Base-by-base conservation (phyloP, 2,888 invertebrate genomes). In the Heliconius erato region DNA sequence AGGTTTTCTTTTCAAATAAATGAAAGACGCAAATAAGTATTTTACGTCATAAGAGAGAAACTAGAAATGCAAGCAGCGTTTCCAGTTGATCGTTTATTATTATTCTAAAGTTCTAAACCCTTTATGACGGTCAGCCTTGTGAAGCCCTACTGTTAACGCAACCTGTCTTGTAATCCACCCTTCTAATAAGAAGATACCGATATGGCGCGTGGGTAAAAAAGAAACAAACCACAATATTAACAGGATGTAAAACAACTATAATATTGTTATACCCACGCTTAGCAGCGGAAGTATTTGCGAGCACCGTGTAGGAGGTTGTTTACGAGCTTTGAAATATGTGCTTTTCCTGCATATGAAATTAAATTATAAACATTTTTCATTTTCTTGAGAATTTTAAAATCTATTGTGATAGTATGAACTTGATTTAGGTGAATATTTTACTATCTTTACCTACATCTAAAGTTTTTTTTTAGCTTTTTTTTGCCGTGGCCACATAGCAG, bases 61-160 rank as follows among this genome's bases (percentile, higher is more conserved):
- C 71, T 80, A 84, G 76, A 35, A 84, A 79, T 84, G 80, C 79
- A 65, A 40, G 74, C 40, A 80, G 49, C 40, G 35, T 35, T 49
- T 63, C 49, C n/a, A 40, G 11, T 65, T 54, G 19, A 80, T 40
- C 32, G 49, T 44, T 72, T 77, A 81, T 67, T 63, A 5, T 81
- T 76, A 59, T 54, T 76, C 35, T 54, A 54, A 23, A 54, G 19
- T 54, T 54, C 54, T 74, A 74, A 83, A 82, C 84, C 82, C 80
- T 79, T 82, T 78, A 63, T 65, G 78, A 80, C 74, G 68, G 80
- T 68, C 68, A 69, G n/a, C 78, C 79, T 67, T 74, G 49, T 65
- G 84, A 84, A 84, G 84, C 84, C 84, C 16, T 84, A 84, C 26
- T 49, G 78, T 40, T 74, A 74, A 67, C 80, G 68, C 7, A 69